These are phyloP conservation scores for Triops cancriformis DNA, from an alignment of 1,140 invertebrate species.

Conservation along the genomic window DNA sequence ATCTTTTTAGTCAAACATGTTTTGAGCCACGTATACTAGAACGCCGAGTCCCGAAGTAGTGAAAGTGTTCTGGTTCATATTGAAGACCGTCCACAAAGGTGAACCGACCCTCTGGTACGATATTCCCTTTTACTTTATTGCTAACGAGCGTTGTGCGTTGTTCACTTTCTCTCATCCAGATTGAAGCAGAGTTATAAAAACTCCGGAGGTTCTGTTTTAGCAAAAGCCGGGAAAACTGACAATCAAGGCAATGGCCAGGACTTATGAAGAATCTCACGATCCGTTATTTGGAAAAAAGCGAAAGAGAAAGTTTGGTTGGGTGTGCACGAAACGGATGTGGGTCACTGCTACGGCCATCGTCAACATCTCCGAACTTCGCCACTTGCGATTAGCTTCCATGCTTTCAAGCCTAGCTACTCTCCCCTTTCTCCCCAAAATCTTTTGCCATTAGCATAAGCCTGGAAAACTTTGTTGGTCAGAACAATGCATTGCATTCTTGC, in stretches of 20 bases:
- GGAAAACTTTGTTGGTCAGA: not conserved
- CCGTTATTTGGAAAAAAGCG: not conserved
- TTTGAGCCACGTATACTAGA: not conserved
- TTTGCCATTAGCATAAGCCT: not conserved
- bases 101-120: not conserved
- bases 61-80: not conserved
- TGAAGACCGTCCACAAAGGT: not conserved
- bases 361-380: not conserved
- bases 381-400: not conserved
- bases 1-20: not conserved
- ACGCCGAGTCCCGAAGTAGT: not conserved
- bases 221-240: not conserved
- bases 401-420: not conserved
- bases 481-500: not conserved
- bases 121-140: not conserved
- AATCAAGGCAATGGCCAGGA: not conserved
- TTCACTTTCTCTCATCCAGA: not conserved
- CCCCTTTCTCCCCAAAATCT: not conserved
- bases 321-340: constrained; percentile 12
- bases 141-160: not conserved
- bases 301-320: not conserved
- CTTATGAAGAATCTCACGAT: not conserved
- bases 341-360: constrained; percentile 8
- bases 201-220: not conserved
- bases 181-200: not conserved